Percentiles rank a stretch among this genome's conserved stretches.
Evolutionary conservation across 1,140 invertebrate species (phyloP).

Genomic region (Planococcus citri): DNA sequence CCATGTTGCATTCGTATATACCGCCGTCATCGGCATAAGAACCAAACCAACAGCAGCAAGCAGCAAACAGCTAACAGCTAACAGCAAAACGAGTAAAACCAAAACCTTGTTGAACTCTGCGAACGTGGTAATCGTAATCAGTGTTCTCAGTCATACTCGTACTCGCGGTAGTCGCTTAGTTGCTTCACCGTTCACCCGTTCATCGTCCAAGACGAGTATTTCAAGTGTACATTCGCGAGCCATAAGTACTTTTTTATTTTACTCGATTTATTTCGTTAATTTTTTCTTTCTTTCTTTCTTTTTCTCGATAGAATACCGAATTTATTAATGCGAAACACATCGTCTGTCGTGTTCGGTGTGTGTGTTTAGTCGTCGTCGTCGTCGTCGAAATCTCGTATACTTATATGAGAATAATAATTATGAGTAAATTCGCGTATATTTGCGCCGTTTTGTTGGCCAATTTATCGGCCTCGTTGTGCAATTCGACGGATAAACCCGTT

Average conservation of each 20-base stretch:
- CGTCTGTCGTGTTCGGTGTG: no score
- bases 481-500: neutral
- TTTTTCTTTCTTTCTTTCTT: neutral
- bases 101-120: slow-evolving; percentile 14
- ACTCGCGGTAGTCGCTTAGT: no score
- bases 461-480: neutral
- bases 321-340: no score
- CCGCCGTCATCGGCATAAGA: no score
- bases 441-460: neutral
- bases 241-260: neutral
- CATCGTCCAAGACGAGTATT: no score
- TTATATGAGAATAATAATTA: no score
- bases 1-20: slow-evolving; percentile 16
- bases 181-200: neutral
- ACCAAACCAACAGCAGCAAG: no score
- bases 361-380: no score
- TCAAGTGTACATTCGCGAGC: neutral
- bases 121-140: neutral
- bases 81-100: slow-evolving; percentile 14
- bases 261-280: neutral
- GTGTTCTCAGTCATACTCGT: no score
- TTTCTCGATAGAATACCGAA: no score
- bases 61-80: no score
- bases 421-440: neutral
- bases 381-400: no score